Conservation (phyloP, 2,797 vertebrate species). For the Crocidura indochinensis region DNA sequence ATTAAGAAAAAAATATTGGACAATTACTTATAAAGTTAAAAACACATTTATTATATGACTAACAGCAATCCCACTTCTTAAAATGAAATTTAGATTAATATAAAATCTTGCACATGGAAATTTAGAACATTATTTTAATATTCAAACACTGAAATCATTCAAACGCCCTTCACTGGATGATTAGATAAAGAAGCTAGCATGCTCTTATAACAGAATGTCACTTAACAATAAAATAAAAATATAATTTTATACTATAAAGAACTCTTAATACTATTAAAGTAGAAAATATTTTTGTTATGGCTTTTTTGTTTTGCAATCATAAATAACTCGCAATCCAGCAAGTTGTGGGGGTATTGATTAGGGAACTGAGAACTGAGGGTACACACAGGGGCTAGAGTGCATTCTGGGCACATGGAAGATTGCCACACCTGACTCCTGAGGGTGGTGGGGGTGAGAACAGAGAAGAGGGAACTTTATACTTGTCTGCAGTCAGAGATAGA, state of each 20-base stretch:
- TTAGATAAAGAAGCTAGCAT: neutral
- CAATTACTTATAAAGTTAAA: neutral
- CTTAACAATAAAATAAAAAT: neutral
- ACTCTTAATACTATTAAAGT: no score
- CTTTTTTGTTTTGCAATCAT: no score
- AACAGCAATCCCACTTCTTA: neutral
- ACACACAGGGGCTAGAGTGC: no score
- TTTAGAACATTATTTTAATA: conserved; percentile 1
- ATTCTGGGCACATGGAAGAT: no score
- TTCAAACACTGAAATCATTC: neutral
- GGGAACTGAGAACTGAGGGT: no score
- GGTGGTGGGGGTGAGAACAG: no score
- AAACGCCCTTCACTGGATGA: neutral
- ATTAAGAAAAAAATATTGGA: neutral
- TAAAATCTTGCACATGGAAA: neutral
- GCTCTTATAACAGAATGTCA: neutral
- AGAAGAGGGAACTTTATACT: no score
- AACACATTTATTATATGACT: neutral
- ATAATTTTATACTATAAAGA: neutral
- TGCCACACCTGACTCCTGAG: no score
- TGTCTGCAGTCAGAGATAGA: no score
- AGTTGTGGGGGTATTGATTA: no score
- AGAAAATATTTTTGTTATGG: no score
- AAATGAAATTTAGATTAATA: neutral
- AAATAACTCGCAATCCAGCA: no score